Conservation (phyloP, 2,888 invertebrate genomes). For the Dorcus parallelipipedus region DNA sequence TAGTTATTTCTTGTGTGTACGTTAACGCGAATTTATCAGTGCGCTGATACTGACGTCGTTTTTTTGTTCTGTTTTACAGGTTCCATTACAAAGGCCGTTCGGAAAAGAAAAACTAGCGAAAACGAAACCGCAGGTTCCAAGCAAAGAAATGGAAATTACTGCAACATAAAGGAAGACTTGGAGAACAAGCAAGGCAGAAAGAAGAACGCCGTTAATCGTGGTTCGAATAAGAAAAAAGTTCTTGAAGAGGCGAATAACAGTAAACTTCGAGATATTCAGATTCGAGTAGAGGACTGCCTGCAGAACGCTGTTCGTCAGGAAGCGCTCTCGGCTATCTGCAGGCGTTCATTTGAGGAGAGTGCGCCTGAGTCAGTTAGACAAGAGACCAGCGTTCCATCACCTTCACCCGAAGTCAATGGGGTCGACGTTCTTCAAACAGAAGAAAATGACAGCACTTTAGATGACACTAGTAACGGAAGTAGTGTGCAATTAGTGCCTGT, state of each 20-base stretch:
- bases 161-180: conserved; percentile 44
- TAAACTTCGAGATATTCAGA: conserved; percentile 47
- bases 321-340: conserved; percentile 35
- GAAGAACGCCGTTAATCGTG: conserved; percentile 39
- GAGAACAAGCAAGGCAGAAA: conserved; percentile 40
- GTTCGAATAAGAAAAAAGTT: conserved; percentile 45
- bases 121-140: conserved; percentile 35
- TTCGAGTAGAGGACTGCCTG: conserved; percentile 47
- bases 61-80: conserved; percentile 29
- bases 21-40: neutral
- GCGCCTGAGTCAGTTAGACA: conserved; percentile 13
- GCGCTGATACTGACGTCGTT: neutral
- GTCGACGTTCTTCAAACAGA: conserved; percentile 1
- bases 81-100: conserved; percentile 29
- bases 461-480: conserved; percentile 36
- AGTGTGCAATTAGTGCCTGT: conserved; percentile 39
- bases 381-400: conserved; percentile 2
- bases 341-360: conserved; percentile 28
- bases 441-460: conserved; percentile 31
- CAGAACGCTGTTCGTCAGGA: conserved; percentile 34
- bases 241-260: conserved; percentile 49
- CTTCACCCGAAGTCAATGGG: neutral
- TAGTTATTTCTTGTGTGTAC: neutral
- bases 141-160: conserved; percentile 27
- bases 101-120: conserved; percentile 44